A percentile compares a stretch with the other conserved stretches of the same genome.
phyloP scores from a whole-genome alignment of 2,113 vertebrate genomes.

The Paradisaea rubra region DNA sequence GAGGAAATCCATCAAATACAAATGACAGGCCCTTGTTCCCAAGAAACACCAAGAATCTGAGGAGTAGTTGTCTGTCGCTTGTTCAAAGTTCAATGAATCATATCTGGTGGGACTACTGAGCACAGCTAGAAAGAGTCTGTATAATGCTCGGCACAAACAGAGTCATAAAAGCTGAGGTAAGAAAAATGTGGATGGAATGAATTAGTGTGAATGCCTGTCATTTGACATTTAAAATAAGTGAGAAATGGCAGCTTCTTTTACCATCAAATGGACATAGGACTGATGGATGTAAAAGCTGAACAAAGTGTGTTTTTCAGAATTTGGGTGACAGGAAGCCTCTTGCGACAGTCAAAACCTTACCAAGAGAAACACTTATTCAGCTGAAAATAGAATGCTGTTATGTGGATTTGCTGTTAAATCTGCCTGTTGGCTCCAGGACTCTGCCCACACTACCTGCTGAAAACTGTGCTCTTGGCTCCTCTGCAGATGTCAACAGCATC shows the following conservation, averaged over 20 bases:
- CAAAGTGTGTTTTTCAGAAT: background rate
- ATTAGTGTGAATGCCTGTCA: background rate
- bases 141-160: background rate
- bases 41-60: background rate
- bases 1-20: background rate
- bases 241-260: background rate
- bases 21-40: background rate
- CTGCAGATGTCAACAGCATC: background rate
- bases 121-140: background rate
- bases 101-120: background rate
- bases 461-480: accelerated
- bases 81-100: background rate
- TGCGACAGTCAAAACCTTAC: background rate
- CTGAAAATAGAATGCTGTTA: background rate
- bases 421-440: background rate
- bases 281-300: background rate
- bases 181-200: background rate
- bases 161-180: background rate
- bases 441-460: background rate
- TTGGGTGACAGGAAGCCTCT: background rate
- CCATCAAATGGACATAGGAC: background rate
- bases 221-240: background rate
- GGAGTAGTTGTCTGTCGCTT: background rate
- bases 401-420: background rate
- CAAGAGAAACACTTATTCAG: background rate